Evolutionary conservation across 2,113 vertebrate species (phyloP).

Genomic region (Oenanthe oenanthe): DNA sequence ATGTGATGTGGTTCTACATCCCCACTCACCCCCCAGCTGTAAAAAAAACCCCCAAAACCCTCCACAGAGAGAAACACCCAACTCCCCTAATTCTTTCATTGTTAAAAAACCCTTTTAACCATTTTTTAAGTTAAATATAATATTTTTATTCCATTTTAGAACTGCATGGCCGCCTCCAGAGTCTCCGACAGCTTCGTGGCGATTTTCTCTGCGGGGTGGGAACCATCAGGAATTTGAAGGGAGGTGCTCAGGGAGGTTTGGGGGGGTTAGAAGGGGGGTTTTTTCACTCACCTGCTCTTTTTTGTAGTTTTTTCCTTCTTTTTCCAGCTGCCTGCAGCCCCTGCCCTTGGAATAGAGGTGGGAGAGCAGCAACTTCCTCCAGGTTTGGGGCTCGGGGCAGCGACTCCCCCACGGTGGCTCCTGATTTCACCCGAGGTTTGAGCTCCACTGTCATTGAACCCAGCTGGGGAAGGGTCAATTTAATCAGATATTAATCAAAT

Average conservation of each 20-base stretch:
- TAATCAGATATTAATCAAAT: no score
- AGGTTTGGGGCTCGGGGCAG: neutral
- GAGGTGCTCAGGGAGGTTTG: accelerated
- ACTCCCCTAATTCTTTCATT: neutral
- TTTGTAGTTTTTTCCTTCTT: neutral
- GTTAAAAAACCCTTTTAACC: no score
- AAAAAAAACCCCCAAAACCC: no score
- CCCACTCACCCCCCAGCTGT: no score
- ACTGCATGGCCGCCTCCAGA: neutral
- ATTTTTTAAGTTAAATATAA: accelerated
- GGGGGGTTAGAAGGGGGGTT: accelerated
- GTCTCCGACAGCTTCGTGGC: neutral
- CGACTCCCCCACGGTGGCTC: accelerated
- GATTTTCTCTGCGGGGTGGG: neutral
- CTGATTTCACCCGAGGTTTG: neutral
- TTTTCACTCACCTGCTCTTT: neutral
- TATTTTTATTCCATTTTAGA: neutral
- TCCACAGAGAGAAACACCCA: no score
- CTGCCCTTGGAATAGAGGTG: neutral
- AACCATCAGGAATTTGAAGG: accelerated
- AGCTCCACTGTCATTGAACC: neutral
- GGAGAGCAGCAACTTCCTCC: neutral
- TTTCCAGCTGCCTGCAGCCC: neutral
- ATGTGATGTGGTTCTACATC: no score
- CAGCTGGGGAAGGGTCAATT: neutral